Percentiles rank a stretch among this genome's conserved stretches.
Evolutionary conservation across 1,140 invertebrate species (phyloP).

Genomic region (Thaumetopoea pityocampa): DNA sequence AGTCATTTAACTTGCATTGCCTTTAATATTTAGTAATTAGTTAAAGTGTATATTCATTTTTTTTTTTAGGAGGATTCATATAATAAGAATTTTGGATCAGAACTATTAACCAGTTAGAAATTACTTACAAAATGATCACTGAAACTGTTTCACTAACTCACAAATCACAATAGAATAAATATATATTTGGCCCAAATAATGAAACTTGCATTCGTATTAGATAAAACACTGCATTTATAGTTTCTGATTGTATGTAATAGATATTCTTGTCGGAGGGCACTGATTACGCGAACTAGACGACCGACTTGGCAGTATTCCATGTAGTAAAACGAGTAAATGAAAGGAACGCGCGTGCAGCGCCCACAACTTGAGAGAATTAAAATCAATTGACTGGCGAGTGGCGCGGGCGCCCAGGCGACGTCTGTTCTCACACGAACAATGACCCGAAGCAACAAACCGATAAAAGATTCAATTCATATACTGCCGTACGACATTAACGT

Average conservation of each 20-base stretch:
- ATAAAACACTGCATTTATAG: neutral
- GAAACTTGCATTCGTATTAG: neutral
- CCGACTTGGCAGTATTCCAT: slow-evolving; percentile 60
- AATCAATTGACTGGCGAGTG: no score
- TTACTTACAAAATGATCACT: no score
- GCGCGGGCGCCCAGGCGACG: slow-evolving; percentile 18
- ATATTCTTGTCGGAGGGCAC: slow-evolving; percentile 3
- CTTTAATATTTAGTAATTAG: no score
- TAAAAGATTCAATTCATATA: slow-evolving; percentile 20
- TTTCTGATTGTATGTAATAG: neutral
- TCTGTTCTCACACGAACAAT: slow-evolving; percentile 36
- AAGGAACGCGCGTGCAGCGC: slow-evolving; percentile 18
- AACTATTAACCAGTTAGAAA: no score
- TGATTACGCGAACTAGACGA: slow-evolving; percentile 34
- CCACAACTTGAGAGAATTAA: slow-evolving; percentile 30
- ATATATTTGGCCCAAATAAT: no score
- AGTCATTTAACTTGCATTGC: no score
- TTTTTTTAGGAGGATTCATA: no score
- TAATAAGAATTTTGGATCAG: no score
- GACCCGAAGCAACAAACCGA: slow-evolving; percentile 28
- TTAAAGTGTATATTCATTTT: no score
- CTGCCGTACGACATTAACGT: no score
- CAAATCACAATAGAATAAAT: no score
- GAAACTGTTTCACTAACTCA: no score
- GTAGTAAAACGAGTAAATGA: slow-evolving; percentile 24